Conservation (phyloP, 2,113 vertebrate genomes). For the Greenwoodochromis staneri region DNA sequence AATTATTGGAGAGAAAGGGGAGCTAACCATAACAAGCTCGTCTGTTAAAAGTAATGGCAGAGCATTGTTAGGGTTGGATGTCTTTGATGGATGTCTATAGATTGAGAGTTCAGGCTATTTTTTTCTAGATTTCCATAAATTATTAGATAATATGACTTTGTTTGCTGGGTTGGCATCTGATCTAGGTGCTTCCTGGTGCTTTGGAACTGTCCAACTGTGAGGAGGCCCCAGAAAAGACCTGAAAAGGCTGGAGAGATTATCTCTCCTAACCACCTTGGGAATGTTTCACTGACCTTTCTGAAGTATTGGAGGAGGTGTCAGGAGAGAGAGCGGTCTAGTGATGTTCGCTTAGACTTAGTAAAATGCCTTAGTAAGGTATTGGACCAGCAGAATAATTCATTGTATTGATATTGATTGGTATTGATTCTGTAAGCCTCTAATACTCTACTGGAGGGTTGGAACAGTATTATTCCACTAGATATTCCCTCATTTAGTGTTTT, state of each 20-base stretch:
- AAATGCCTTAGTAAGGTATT: neutral
- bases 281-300: neutral
- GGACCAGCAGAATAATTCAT: neutral
- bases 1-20: neutral
- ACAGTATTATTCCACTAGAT: neutral
- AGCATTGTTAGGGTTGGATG: fast-evolving
- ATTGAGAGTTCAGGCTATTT: neutral
- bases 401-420: neutral
- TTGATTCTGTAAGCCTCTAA: neutral
- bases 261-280: neutral
- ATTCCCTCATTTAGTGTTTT: neutral
- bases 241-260: neutral
- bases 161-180: neutral
- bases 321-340: neutral
- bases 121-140: neutral
- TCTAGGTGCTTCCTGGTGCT: neutral
- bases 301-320: neutral
- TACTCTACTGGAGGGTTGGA: neutral
- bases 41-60: neutral
- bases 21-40: fast-evolving
- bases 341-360: neutral
- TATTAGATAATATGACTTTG: neutral
- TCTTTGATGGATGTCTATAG: neutral
- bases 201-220: neutral
- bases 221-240: neutral